phyloP scores from a whole-genome alignment of 2,888 invertebrate species.

The Drosophila flavopinicola region DNA sequence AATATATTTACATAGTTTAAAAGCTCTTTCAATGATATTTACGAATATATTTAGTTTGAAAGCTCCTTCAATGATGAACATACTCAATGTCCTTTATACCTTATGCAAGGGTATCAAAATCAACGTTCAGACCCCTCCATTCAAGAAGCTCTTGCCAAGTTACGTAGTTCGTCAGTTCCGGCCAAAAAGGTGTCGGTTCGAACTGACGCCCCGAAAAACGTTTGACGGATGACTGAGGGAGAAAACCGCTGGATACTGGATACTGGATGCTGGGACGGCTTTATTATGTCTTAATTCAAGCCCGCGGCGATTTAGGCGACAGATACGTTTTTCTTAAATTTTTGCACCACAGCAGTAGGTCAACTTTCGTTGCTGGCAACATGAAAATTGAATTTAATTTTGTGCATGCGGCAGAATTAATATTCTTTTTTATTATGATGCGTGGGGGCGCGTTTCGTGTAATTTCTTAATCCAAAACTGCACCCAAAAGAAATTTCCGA shows the following conservation, averaged over 20 bases:
- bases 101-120: slow-evolving; percentile 1
- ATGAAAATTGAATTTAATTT: slow-evolving; percentile 75
- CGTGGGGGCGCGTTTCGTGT: slow-evolving; percentile 73
- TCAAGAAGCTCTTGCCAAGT: slow-evolving; percentile 23
- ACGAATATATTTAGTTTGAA: no score
- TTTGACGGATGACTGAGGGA: slow-evolving; percentile 67
- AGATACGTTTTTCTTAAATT: slow-evolving; percentile 31
- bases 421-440: slow-evolving; percentile 73
- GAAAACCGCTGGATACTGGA: slow-evolving; percentile 12
- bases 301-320: slow-evolving; percentile 67
- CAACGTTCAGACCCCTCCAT: slow-evolving; percentile 31
- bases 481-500: slow-evolving; percentile 31
- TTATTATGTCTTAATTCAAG: slow-evolving; percentile 81
- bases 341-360: slow-evolving; percentile 61
- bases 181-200: slow-evolving; percentile 52
- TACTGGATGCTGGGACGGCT: slow-evolving; percentile 69
- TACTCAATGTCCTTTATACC: background rate
- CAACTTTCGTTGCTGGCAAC: slow-evolving; percentile 64
- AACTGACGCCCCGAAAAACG: slow-evolving; percentile 47
- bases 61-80: no score
- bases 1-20: no score
- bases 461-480: slow-evolving; percentile 72
- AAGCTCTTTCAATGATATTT: no score
- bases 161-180: slow-evolving; percentile 43
- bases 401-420: slow-evolving; percentile 62